A percentile compares a stretch with the other conserved stretches of the same genome.
Evolutionary conservation across 2,113 vertebrate genomes (phyloP).

Genomic region (Sebastes schlegelii): DNA sequence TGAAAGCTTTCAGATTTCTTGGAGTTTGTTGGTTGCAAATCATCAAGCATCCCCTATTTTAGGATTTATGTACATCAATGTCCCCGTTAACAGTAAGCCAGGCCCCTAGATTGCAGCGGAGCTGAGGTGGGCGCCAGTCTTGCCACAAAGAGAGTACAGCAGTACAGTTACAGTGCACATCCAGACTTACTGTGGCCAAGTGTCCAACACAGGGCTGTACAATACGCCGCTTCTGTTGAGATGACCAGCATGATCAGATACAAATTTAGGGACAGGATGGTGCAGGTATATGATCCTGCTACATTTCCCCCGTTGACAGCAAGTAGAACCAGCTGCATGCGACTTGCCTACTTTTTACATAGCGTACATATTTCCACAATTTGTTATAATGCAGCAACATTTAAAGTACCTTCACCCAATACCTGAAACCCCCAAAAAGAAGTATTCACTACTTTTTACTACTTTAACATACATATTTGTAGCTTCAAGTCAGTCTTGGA

Average conservation of each 20-base stretch:
- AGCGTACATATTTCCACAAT: conserved; percentile 69
- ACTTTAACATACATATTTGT: not conserved
- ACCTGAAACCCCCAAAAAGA: not conserved
- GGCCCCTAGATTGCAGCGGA: conserved; percentile 70
- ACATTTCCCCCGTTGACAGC: conserved; percentile 14
- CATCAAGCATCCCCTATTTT: not conserved
- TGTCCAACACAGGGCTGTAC: conserved; percentile 85
- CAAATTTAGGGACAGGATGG: conserved; percentile 46
- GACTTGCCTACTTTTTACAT: conserved; percentile 69
- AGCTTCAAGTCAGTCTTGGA: not conserved
- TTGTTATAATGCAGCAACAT: not conserved
- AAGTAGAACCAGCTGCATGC: conserved; percentile 26
- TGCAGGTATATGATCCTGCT: conserved; percentile 20
- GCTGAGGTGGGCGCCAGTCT: conserved; percentile 75
- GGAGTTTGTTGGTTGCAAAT: not conserved
- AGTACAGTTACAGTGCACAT: conserved; percentile 41
- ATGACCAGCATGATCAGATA: conserved; percentile 80
- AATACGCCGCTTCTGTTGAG: conserved; percentile 87
- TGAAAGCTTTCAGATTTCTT: not conserved
- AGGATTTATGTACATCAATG: conserved; percentile 9
- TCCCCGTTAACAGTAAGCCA: conserved; percentile 51
- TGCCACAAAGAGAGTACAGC: conserved; percentile 85
- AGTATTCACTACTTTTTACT: not conserved
- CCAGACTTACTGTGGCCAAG: conserved; percentile 85
- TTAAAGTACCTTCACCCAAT: not conserved